Percentiles rank a stretch among this genome's conserved stretches.
Conservation (phyloP, 1,140 invertebrate genomes). For the Saccostrea echinata region DNA sequence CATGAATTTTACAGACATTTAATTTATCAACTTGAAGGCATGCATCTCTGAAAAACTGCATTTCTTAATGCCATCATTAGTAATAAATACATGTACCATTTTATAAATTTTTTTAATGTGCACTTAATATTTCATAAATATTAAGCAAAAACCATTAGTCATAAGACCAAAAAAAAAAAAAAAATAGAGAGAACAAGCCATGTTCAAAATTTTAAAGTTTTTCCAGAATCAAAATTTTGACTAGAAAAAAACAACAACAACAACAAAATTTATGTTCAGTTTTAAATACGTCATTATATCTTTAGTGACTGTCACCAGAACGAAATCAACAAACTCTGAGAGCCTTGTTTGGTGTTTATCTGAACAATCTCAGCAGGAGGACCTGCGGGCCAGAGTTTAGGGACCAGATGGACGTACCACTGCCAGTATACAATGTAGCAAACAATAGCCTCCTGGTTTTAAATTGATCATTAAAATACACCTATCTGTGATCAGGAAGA, state of each 20-base stretch:
- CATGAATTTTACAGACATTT: no score
- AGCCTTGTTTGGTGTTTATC: neutral
- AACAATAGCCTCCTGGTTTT: neutral
- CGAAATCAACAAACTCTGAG: neutral
- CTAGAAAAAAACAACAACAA: neutral
- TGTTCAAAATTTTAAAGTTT: neutral
- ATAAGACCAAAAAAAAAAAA: neutral
- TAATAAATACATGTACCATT: no score
- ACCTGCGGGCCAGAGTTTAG: neutral
- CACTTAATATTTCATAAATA: no score
- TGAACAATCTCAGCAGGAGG: neutral
- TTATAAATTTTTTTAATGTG: no score
- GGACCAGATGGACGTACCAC: neutral
- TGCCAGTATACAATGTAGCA: neutral
- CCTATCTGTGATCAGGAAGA: neutral
- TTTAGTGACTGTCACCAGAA: neutral
- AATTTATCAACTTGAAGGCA: no score
- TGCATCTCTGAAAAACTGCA: no score
- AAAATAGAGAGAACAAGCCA: neutral
- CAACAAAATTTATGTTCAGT: no score
- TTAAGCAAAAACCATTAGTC: no score
- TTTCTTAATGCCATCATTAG: no score
- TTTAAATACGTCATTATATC: neutral
- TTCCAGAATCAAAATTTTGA: neutral
- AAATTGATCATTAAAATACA: slow-evolving; percentile 1